Evolutionary conservation across 2,797 vertebrate species (phyloP).

Genomic region (Anabas testudineus): DNA sequence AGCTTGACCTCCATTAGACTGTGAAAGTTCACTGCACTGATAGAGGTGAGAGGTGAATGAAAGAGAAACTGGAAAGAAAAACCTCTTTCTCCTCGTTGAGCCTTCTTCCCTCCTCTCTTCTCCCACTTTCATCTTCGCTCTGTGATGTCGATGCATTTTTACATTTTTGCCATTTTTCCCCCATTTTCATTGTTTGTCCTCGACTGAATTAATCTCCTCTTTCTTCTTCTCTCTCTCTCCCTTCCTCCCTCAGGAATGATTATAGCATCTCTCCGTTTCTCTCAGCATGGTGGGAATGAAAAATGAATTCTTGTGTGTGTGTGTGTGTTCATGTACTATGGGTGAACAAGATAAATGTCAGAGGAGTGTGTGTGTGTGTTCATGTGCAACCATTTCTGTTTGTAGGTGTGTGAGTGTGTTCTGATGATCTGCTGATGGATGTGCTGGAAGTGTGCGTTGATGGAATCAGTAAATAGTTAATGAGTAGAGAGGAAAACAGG

Average conservation of each 20-base stretch:
- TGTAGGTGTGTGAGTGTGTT: conserved; percentile 3
- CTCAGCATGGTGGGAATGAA: conserved; percentile 54
- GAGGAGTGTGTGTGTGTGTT: conserved; percentile 25
- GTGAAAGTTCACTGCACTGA: conserved; percentile 20
- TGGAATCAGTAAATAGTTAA: conserved; percentile 63
- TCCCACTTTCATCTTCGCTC: not conserved
- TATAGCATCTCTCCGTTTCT: conserved; percentile 35
- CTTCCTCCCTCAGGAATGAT: conserved; percentile 34
- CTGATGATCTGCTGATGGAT: conserved; percentile 19
- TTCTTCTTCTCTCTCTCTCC: not conserved
- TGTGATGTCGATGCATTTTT: no score
- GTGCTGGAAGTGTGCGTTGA: conserved; percentile 30
- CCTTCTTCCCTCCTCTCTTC: not conserved
- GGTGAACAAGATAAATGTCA: conserved; percentile 45
- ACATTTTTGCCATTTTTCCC: not conserved
- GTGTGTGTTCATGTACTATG: conserved; percentile 14
- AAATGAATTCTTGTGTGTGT: conserved; percentile 40
- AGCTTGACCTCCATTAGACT: conserved; percentile 37
- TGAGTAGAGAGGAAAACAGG: conserved; percentile 37
- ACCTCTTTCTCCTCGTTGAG: conserved; percentile 17
- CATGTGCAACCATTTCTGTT: conserved; percentile 12
- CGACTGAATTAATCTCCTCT: conserved; percentile 11
- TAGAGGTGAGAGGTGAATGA: conserved; percentile 29
- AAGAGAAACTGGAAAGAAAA: conserved; percentile 3
- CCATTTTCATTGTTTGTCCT: conserved; percentile 6